Evolutionary conservation across 2,113 vertebrate genomes (phyloP), one percentile per base, ranked within the genome.

Genomic region (Chlorodrepanis virens): DNA sequence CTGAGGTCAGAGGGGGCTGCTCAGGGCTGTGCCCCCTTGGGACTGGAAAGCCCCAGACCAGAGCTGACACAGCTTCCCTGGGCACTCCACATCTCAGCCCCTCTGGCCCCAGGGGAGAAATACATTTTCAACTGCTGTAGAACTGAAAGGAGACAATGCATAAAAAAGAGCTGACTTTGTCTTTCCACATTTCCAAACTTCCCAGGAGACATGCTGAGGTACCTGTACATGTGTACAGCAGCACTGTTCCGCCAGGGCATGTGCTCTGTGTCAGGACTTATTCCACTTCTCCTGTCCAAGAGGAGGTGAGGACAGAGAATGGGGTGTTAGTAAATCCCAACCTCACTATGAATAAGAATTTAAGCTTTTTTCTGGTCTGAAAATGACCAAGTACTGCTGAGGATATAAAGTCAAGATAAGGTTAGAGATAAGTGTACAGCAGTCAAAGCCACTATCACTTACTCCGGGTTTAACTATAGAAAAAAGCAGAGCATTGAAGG

Each of bases 61-160:
- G 61, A 50, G 12, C 23, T 3, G 1, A 28, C 39, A 35, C 23
- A 67, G 33, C 39, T 14, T 35, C 28, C 6, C 27, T 33, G 28
- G 15, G 4, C 52, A 79, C 16, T 5, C 13, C 31, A n/a, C 0
- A 1, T 8, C 63, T 75, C 56, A 56, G 24, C 5, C 27, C 27
- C 10, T 0, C 19, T 6, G 10, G 12, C 2, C 7, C 10, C 60
- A 10, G 3, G 9, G 11, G 37, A 56, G 10, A 83, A 78, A 54
- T 16, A 44, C 1, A 0, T 33, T 95, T 83, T 83, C 40, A 84
- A 4, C 27, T 65, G 12, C 37, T 74, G 27, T 50, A 86, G 39
- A 83, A 63, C 28, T 65, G 37, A 79, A 74, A 88, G 25, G 17
- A 82, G 12, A 25, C 0, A 7, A 40, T 28, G 31, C 5, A 53